Evolutionary conservation across 2,113 vertebrate species (phyloP).

Genomic region (Odocoileus virginianus): DNA sequence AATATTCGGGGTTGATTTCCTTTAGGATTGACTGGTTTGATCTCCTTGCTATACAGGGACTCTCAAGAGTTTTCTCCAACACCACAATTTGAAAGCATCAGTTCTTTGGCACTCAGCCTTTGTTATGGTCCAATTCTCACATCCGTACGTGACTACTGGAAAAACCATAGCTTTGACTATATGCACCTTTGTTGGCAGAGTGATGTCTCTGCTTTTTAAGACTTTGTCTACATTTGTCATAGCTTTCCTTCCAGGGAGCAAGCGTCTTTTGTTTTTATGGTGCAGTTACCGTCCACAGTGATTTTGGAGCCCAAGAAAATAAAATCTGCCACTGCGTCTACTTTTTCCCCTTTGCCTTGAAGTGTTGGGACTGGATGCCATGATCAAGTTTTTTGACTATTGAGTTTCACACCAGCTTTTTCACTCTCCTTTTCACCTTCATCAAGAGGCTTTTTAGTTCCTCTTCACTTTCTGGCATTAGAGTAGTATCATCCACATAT

Average conservation of each 20-base stretch:
- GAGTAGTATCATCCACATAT: not conserved
- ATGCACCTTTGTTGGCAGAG: not conserved
- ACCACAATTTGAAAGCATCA: not conserved
- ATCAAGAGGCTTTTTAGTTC: not conserved
- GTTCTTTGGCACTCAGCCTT: not conserved
- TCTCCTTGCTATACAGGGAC: not conserved
- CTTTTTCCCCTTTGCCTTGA: not conserved
- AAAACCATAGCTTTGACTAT: not conserved
- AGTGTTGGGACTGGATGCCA: not conserved
- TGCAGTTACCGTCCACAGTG: not conserved
- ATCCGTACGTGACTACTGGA: not conserved
- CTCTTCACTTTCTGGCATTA: not conserved
- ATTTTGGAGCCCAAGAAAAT: not conserved
- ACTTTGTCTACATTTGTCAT: not conserved
- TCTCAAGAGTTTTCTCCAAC: not conserved
- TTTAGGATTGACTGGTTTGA: not conserved
- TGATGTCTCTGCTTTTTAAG: not conserved
- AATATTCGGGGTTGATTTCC: not conserved
- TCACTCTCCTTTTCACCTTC: not conserved
- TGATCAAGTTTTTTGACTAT: not conserved
- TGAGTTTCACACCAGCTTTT: not conserved
- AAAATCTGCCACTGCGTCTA: not conserved
- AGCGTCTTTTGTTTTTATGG: not conserved
- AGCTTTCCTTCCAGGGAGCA: not conserved
- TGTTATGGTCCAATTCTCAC: not conserved